These are phyloP conservation scores for Mythimna ferrago DNA, from an alignment of 2,888 invertebrate species.

Conservation along the genomic window DNA sequence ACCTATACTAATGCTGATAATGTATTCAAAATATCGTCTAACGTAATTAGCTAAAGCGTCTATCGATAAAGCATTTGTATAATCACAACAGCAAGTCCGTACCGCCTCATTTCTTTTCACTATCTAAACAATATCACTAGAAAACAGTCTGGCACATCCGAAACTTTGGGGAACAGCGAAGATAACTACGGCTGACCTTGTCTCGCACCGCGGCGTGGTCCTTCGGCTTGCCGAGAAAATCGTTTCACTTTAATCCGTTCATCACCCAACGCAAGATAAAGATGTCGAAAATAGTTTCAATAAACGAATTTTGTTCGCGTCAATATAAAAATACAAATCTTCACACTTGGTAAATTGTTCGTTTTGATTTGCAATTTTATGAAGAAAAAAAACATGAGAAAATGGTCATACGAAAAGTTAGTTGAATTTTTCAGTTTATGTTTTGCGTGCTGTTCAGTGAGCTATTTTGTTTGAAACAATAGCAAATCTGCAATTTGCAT, in stretches of 20 bases:
- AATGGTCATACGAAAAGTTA: conserved; percentile 14
- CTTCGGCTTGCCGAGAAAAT: conserved; percentile 79
- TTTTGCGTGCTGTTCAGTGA: conserved; percentile 36
- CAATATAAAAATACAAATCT: conserved; percentile 54
- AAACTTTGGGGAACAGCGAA: conserved; percentile 89
- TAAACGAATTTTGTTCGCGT: conserved; percentile 43
- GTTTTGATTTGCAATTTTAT: conserved; percentile 50
- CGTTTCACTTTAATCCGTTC: conserved; percentile 74
- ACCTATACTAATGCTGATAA: conserved; percentile 81
- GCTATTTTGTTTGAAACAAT: conserved; percentile 39
- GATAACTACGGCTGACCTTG: conserved; percentile 88
- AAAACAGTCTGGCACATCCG: conserved; percentile 89
- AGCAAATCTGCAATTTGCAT: conserved; percentile 18
- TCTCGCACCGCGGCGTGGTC: conserved; percentile 84
- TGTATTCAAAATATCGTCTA: conserved; percentile 87
- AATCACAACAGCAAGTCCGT: conserved; percentile 88
- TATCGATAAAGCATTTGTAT: conserved; percentile 89
- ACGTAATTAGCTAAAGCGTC: conserved; percentile 87
- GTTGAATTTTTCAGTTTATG: conserved; percentile 9
- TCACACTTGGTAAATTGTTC: conserved; percentile 37
- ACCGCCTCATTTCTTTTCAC: conserved; percentile 83
- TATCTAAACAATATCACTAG: conserved; percentile 88
- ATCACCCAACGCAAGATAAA: conserved; percentile 63
- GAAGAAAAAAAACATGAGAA: conserved; percentile 15
- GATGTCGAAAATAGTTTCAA: conserved; percentile 59